Evolutionary conservation across 2,888 invertebrate species (phyloP).

Genomic region (Orthonevra nobilis): DNA sequence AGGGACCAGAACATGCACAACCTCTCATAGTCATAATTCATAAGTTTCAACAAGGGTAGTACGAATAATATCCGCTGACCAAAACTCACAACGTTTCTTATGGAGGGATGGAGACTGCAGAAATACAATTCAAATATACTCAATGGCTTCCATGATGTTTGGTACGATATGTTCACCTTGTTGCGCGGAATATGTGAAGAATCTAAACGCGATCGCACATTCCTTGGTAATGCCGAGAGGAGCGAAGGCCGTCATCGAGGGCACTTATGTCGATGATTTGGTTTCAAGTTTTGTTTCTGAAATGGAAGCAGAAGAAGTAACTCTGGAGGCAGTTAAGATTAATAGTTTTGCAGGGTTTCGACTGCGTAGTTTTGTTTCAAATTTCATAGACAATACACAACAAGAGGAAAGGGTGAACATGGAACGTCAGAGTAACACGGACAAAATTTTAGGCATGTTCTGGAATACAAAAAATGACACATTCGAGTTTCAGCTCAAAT

Average conservation of each 20-base stretch:
- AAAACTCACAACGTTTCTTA: neutral
- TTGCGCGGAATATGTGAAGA: constrained; percentile 1
- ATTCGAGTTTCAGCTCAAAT: constrained; percentile 45
- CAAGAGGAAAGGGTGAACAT: neutral
- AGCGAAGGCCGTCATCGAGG: constrained; percentile 1
- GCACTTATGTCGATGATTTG: too few relatives aligned
- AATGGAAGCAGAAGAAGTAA: too few relatives aligned
- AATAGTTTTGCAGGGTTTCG: too few relatives aligned
- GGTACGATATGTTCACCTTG: constrained; percentile 38
- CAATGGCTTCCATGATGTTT: too few relatives aligned
- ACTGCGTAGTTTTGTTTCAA: too few relatives aligned
- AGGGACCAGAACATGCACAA: constrained; percentile 5
- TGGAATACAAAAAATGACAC: constrained; percentile 64
- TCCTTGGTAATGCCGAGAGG: neutral
- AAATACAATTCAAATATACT: too few relatives aligned
- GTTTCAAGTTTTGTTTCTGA: too few relatives aligned
- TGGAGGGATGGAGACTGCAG: neutral
- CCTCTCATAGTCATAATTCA: neutral
- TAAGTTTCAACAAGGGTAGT: constrained; percentile 5
- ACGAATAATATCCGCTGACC: neutral
- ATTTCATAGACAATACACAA: too few relatives aligned
- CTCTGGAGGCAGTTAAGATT: too few relatives aligned
- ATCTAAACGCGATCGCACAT: neutral
- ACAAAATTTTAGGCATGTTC: constrained; percentile 48
- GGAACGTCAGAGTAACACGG: neutral